phyloP scores from a whole-genome alignment of 1,140 invertebrate species.

The Nymphalis io region DNA sequence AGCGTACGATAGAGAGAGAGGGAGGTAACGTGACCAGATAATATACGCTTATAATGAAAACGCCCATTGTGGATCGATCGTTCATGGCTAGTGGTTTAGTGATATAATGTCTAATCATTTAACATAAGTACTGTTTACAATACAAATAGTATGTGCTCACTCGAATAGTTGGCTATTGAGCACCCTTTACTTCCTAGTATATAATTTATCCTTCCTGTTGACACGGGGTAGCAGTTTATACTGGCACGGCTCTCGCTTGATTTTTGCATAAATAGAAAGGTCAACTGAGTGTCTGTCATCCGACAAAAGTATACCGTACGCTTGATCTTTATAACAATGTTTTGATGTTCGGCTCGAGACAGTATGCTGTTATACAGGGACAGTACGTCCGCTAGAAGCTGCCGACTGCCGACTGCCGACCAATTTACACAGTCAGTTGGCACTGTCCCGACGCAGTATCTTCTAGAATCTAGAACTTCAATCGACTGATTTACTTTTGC shows the following conservation, averaged over 20 bases:
- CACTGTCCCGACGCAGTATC: not conserved
- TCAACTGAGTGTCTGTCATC: too few species aligned
- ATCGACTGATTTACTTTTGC: not conserved
- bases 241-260: not conserved
- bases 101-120: not conserved
- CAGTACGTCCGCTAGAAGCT: too few species aligned
- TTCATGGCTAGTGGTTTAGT: not conserved
- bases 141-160: not conserved
- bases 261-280: too few species aligned
- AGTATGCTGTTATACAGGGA: too few species aligned
- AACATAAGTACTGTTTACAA: not conserved
- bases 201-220: not conserved
- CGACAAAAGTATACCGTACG: too few species aligned
- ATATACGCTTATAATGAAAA: conserved; percentile 11
- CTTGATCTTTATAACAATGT: too few species aligned
- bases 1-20: not conserved
- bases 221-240: not conserved
- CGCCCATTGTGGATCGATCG: not conserved
- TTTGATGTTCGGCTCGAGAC: too few species aligned
- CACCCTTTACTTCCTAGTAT: not conserved
- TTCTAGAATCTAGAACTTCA: conserved; percentile 2
- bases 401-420: too few species aligned
- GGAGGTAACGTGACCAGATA: not conserved
- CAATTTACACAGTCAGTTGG: too few species aligned
- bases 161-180: not conserved